Evolutionary conservation across 2,113 vertebrate genomes (phyloP).

Genomic region (Fregetta grallaria): DNA sequence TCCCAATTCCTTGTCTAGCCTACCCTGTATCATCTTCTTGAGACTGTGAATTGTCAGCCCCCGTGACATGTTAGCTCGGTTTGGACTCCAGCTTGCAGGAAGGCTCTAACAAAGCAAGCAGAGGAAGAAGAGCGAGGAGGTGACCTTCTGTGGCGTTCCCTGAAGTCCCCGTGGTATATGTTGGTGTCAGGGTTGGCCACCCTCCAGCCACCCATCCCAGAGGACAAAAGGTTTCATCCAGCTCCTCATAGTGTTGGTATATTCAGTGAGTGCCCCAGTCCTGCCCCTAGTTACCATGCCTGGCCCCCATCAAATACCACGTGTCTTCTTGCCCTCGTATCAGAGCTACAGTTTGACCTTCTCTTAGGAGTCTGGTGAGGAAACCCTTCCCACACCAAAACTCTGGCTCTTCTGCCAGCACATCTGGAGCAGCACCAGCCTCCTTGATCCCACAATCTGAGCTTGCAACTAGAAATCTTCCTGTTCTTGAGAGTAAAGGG

Average conservation of each 20-base stretch:
- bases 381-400: neutral
- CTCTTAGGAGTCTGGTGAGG: rapidly evolving
- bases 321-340: rapidly evolving
- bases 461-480: neutral
- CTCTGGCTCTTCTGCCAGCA: neutral
- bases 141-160: neutral
- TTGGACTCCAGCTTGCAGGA: neutral
- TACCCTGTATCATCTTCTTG: too few species aligned
- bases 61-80: rapidly evolving
- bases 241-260: neutral
- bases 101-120: neutral
- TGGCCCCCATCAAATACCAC: neutral
- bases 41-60: neutral
- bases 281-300: neutral
- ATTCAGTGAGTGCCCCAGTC: too few species aligned
- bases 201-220: neutral
- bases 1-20: neutral
- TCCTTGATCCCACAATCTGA: rapidly evolving
- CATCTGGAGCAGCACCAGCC: neutral
- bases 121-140: neutral
- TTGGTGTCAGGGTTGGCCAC: neutral
- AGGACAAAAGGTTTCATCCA: neutral
- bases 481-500: neutral
- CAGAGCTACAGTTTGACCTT: neutral
- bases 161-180: neutral